Evolutionary conservation across 2,888 invertebrate species (phyloP), one percentile per base, ranked within the genome.

Genomic region (Andrena trimmerana): DNA sequence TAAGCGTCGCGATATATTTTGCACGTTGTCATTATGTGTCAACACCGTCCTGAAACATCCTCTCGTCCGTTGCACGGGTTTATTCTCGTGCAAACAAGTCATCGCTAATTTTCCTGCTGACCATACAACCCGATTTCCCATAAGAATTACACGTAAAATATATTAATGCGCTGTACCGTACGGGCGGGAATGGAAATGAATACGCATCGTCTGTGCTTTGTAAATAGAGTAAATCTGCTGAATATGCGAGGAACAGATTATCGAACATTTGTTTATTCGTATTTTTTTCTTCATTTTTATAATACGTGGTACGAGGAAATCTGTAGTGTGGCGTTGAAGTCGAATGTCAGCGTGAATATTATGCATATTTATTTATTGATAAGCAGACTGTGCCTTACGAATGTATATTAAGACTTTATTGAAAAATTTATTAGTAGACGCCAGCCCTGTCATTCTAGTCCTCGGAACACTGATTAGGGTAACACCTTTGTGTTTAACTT

Each of bases 91-190:
- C 69, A 70, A 79, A 79, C 79, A 79, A 81, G 74, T 81, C 81
- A 74, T 74, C 81, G 81, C 59, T 81, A 81, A 81, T 81, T 81
- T 74, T 81, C 69, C 27, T 52, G 70, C 69, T 57, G 52, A 33
- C 59, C 81, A 24, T 70, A 33, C 52, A 54, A 52, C 63, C 27
- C 81, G 81, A 81, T 78, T 81, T 81, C 81, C 81, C 81, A 75
- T 81, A 81, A 81, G 81, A 81, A 81, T 81, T 66, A 54, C 62
- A 60, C 66, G 27, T 36, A 70, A 70, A 80, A 70, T 66, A 27
- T 66, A 77, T 70, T 77, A 77, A 66, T 69, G 65, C 66, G n/a
- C 27, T n/a, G 31, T 66, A 2, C 63, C 33, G n/a, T n/a, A 57
- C 52, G 3, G 16, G 13, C 0, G 13, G 7, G 29, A 16, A 59